Base-by-base conservation (phyloP, 2,113 vertebrate species). In the Lathamus discolor region DNA sequence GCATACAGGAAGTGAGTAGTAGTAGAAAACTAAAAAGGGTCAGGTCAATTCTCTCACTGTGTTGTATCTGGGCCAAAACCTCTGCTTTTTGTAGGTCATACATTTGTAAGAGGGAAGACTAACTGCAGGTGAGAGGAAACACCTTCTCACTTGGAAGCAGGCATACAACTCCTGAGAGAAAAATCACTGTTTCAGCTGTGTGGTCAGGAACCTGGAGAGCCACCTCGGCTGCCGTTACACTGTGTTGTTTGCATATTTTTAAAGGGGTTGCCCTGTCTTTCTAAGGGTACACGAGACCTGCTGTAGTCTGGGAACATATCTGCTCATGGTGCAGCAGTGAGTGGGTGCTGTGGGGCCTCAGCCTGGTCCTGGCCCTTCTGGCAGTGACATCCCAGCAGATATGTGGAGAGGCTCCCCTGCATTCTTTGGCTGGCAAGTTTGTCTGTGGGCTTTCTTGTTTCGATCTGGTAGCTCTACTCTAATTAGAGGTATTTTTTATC, bases 31-130 rank as follows among this genome's bases (percentile, higher is more conserved):
- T 4, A 3, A 80, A 52, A 49, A 19, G 55, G 35, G 17, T 12
- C 0, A 0, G 31, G 43, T 73, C 57, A 64, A 3, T 83, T 83
- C 39, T 72, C 51, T 39, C 48, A 61, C 49, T 3, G 0, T 27
- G 7, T 9, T 84, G 16, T n/a, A n/a, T 52, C n/a, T 70, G 46
- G 41, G 63, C 31, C 76, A 75, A 90, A 94, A n/a, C 39, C 57
- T 55, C 2, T 2, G 23, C 1, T 4, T 62, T 85, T 35, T 43
- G 20, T 15, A 81, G 39, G 54, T 17, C 12, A 54, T 22, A 33
- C 0, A 0, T 15, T 63, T 46, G 35, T 17, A 54, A 41, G 24
- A 88, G 28, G 29, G 19, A 62, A 9, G 9, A 33, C 14, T 43
- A 10, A 33, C 18, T 43, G 14, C 33, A 59, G 66, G 51, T 6